These are phyloP conservation scores for Psilopogon haemacephalus DNA, from an alignment of 2,113 vertebrate species.

Conservation along the genomic window DNA sequence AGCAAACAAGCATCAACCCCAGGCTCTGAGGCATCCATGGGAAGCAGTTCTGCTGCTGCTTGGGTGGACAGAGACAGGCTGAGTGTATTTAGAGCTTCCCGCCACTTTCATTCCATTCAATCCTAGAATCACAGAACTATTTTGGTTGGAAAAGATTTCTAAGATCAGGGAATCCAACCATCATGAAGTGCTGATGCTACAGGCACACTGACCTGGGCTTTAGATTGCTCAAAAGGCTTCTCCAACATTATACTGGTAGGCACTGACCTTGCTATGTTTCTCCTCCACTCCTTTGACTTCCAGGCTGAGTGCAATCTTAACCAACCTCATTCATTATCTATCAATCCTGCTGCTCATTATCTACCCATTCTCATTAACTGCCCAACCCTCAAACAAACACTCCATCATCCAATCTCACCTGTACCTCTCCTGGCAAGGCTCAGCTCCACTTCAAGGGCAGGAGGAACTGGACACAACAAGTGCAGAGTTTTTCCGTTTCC, in stretches of 20 bases:
- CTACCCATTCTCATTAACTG: too few relatives aligned
- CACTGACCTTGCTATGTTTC: not conserved
- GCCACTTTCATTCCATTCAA: fast-evolving
- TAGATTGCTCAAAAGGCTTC: fast-evolving
- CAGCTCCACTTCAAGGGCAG: not conserved
- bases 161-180: too few relatives aligned
- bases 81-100: fast-evolving
- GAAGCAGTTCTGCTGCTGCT: not conserved
- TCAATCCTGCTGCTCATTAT: too few relatives aligned
- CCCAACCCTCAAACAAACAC: fast-evolving
- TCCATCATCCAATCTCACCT: not conserved
- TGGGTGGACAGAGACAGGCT: not conserved
- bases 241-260: not conserved
- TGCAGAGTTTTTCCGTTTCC: fast-evolving
- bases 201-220: not conserved
- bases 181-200: fast-evolving
- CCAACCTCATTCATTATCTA: fast-evolving
- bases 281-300: not conserved
- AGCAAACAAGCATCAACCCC: not conserved
- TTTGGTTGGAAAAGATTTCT: too few relatives aligned
- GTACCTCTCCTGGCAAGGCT: not conserved
- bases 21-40: fast-evolving
- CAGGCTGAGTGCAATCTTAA: fast-evolving
- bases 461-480: fast-evolving
- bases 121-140: too few relatives aligned